phyloP scores from a whole-genome alignment of 2,888 invertebrate species.

The Napeogenes sylphis region DNA sequence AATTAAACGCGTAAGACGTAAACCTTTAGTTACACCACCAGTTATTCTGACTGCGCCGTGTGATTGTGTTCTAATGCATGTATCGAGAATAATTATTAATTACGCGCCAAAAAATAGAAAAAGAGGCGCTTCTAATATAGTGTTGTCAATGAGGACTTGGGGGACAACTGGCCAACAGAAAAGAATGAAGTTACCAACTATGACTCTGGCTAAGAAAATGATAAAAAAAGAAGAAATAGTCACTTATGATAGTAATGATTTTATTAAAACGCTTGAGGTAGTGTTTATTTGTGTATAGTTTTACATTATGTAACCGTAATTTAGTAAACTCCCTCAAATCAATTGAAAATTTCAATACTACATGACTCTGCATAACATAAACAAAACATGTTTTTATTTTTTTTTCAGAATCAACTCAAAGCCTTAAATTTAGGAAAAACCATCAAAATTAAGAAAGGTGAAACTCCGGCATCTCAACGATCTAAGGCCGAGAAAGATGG shows the following conservation, averaged over 20 bases:
- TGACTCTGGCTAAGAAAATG: constrained; percentile 46
- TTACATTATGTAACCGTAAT: too few species aligned
- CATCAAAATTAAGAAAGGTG: constrained; percentile 52
- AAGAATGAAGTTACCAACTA: constrained; percentile 55
- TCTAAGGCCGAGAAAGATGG: constrained; percentile 58
- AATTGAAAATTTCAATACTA: too few species aligned
- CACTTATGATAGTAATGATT: constrained; percentile 54
- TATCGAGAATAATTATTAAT: constrained; percentile 58
- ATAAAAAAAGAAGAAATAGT: constrained; percentile 46
- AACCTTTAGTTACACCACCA: constrained; percentile 36
- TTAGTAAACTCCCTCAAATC: too few species aligned
- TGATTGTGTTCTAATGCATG: constrained; percentile 60
- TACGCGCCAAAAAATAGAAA: constrained; percentile 59
- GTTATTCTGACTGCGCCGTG: constrained; percentile 46
- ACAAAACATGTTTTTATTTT: too few species aligned
- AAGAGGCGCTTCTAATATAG: constrained; percentile 54
- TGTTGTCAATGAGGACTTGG: constrained; percentile 58
- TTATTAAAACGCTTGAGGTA: constrained; percentile 71
- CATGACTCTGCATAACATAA: too few species aligned
- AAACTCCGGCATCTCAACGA: constrained; percentile 52
- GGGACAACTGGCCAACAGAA: constrained; percentile 55
- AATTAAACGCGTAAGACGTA: constrained; percentile 43
- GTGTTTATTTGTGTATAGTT: background rate
- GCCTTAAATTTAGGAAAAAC: constrained; percentile 62
- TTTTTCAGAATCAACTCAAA: constrained; percentile 64